Conservation (phyloP, 2,113 vertebrate species). For the Sphaerodactylus townsendi region DNA sequence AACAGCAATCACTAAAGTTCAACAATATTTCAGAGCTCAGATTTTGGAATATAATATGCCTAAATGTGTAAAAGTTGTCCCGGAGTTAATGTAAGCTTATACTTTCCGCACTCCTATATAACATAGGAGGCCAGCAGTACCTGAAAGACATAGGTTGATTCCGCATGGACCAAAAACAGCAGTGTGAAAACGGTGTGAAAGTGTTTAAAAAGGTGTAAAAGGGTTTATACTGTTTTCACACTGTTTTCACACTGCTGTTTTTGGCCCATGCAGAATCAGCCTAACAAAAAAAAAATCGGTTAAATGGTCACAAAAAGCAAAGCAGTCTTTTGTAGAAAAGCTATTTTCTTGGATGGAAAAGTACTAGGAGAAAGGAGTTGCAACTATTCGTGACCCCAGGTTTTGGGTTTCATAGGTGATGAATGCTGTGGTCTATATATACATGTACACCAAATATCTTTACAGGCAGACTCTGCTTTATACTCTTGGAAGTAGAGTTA, state of each 20-base stretch:
- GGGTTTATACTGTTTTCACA: no score
- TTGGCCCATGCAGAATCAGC: no score
- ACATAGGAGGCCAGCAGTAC: no score
- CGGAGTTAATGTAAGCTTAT: background rate
- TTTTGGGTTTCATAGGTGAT: background rate
- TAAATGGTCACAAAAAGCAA: background rate
- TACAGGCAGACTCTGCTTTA: background rate
- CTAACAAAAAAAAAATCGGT: background rate
- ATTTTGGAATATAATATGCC: background rate
- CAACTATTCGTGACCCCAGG: background rate
- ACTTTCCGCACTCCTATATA: background rate
- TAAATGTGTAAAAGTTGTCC: background rate
- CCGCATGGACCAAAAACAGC: no score
- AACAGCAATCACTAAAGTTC: background rate
- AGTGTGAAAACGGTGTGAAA: no score
- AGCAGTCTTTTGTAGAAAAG: background rate
- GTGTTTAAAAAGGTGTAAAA: no score
- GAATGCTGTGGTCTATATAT: conserved; percentile 28
- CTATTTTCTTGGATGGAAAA: background rate
- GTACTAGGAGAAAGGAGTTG: background rate
- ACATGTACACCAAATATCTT: conserved; percentile 13
- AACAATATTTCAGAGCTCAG: background rate
- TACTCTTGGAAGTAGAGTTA: conserved; percentile 43
- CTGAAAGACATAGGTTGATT: no score
- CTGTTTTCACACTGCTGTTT: no score